Base-by-base conservation (phyloP, 2,797 vertebrate genomes). In the Austrolebias charrua region DNA sequence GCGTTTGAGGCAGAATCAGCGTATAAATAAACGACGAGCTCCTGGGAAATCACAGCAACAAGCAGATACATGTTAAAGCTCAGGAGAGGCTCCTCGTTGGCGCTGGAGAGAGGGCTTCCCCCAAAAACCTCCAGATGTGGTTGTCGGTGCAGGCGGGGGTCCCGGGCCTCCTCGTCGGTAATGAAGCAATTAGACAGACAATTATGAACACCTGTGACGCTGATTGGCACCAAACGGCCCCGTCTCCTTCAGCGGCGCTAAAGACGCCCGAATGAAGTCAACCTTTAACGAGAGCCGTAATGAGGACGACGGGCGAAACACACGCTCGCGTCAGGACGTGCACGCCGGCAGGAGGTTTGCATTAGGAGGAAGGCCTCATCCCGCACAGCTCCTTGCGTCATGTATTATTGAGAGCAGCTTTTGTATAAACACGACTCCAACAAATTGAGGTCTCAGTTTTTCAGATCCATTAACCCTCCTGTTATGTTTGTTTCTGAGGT, bases 1-100 rank as follows among this genome's bases (percentile, higher is more conserved):
- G 79, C 71, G 86, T 87, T 88, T 86, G 84, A 90, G 85, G 83
- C 85, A 67, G 85, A 91, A 88, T 81, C 69, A 49, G 82, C 80
- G 83, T 81, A 89, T 89, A 93, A 93, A 94, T 93, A 93, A 91
- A 91, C 75, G 87, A 58, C 24, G 57, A 50, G 73, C 92, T 73
- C 86, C 55, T 75, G 93, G 93, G 95, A 96, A 97, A 96, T 95
- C 90, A 95, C 91, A 83, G 92, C 91, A 94, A 92, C 95, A 96
- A 94, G 95, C 95, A 93, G 91, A 92, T 94, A 91, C 95, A 95
- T 95, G 94, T 89, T 91, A 86, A 90, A 88, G 87, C 91, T 90
- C 92, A 75, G 81, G 82, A 78, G 93, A 93, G 86, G 86, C 83
- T 83, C 87, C 90, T 82, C 80, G 45, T 88, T 86, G 84, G 89